Evolutionary conservation across 2,797 vertebrate genomes (phyloP).

Genomic region (Catostomus latipinnis): DNA sequence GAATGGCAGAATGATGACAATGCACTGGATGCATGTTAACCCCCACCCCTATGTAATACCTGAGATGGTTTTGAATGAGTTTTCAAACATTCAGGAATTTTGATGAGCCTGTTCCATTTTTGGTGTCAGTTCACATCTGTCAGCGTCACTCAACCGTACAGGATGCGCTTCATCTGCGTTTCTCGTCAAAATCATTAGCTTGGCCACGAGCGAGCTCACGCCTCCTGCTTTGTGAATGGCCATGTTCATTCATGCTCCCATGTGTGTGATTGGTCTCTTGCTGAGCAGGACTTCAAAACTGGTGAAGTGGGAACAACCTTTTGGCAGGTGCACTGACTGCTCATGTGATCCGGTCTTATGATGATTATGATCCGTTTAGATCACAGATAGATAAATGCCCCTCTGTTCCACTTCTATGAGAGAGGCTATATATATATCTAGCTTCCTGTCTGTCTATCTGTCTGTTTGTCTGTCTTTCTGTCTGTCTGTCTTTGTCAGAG

Average conservation of each 20-base stretch:
- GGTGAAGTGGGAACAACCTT: slow-evolving; percentile 37
- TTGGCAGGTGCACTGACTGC: slow-evolving; percentile 44
- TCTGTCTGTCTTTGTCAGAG: neutral
- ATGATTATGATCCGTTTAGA: slow-evolving; percentile 27
- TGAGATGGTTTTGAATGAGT: slow-evolving; percentile 65
- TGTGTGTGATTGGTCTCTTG: slow-evolving; percentile 44
- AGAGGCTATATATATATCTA: too few relatives aligned
- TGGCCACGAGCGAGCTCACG: neutral
- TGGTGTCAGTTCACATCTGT: slow-evolving; percentile 77
- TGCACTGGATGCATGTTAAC: slow-evolving; percentile 65
- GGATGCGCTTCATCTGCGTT: slow-evolving; percentile 57
- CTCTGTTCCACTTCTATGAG: neutral
- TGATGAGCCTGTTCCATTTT: slow-evolving; percentile 77
- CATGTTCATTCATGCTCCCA: slow-evolving; percentile 36
- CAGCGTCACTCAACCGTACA: slow-evolving; percentile 69
- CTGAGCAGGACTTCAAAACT: slow-evolving; percentile 19
- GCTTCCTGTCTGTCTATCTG: neutral
- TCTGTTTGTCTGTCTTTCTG: neutral
- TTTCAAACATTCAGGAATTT: slow-evolving; percentile 67
- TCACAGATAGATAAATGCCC: slow-evolving; percentile 16
- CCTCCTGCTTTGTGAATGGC: slow-evolving; percentile 38
- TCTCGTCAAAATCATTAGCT: slow-evolving; percentile 53
- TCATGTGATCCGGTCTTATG: slow-evolving; percentile 20
- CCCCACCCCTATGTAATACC: slow-evolving; percentile 64
- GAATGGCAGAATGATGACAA: slow-evolving; percentile 68